Evolutionary conservation across 2,797 vertebrate species (phyloP).

Genomic region (Luscinia megarhynchos): DNA sequence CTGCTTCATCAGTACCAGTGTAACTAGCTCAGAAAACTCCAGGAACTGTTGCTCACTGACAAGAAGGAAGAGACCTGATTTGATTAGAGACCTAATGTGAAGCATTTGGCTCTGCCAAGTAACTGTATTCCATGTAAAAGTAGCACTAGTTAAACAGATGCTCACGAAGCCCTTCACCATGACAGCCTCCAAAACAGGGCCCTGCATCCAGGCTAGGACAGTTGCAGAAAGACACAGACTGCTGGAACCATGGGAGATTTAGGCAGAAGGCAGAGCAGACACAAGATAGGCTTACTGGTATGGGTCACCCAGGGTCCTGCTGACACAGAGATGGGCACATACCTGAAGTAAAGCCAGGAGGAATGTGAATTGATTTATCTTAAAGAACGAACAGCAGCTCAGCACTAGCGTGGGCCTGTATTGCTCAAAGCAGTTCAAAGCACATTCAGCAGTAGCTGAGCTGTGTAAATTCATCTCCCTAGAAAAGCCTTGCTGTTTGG

Average conservation of each 20-base stretch:
- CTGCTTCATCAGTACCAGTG: not conserved
- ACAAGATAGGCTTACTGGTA: not conserved
- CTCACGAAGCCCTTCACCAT: not conserved
- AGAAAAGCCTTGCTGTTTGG: not conserved
- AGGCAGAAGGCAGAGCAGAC: not conserved
- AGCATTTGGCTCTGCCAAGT: not conserved
- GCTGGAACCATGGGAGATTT: not conserved
- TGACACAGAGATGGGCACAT: not conserved
- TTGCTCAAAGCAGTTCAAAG: not conserved
- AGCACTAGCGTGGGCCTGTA: not conserved
- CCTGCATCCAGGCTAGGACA: rapidly evolving
- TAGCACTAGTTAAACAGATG: not conserved
- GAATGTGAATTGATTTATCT: not conserved
- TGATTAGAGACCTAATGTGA: not conserved
- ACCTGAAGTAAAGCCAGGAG: not conserved
- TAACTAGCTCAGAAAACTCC: not conserved
- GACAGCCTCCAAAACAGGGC: not conserved
- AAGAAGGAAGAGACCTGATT: not conserved
- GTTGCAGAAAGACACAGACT: not conserved
- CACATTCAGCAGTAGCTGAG: not conserved
- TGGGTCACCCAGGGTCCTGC: not conserved
- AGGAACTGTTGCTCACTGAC: not conserved
- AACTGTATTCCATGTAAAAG: not conserved
- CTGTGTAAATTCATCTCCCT: not conserved
- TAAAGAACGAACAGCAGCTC: not conserved